Conservation (phyloP, 2,888 invertebrate species). For the Parnassius apollo region DNA sequence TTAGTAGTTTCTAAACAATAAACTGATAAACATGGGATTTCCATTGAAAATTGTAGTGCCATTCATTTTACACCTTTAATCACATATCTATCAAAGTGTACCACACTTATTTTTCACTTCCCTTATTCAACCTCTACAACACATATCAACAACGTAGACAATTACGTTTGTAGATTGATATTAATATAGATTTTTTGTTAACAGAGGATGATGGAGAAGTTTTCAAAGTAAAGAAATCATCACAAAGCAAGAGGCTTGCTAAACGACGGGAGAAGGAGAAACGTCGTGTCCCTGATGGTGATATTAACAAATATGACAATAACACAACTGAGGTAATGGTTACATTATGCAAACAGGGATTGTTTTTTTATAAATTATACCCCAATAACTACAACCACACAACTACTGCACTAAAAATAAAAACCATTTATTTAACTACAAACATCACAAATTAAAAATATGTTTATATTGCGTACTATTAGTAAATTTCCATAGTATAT, state of each 20-base stretch:
- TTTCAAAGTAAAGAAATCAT: constrained; percentile 97
- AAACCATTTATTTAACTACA: background rate
- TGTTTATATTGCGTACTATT: too few species aligned
- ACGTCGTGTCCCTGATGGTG: constrained; percentile 55
- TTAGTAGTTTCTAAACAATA: too few species aligned
- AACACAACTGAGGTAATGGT: constrained; percentile 62
- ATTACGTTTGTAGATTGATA: background rate
- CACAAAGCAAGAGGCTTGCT: constrained; percentile 94
- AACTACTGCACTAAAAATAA: background rate
- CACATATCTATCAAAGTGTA: too few species aligned
- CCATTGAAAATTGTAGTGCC: too few species aligned
- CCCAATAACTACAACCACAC: background rate
- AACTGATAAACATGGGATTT: too few species aligned
- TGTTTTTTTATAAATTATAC: background rate
- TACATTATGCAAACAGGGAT: constrained; percentile 15
- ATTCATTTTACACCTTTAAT: too few species aligned
- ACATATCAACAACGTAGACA: too few species aligned
- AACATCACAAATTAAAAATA: background rate
- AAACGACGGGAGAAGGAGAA: constrained; percentile 90
- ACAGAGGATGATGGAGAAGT: constrained; percentile 90
- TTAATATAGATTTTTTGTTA: constrained; percentile 37
- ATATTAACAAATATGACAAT: constrained; percentile 69
- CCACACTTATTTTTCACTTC: too few species aligned
- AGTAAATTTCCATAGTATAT: too few species aligned
- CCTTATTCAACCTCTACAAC: too few species aligned